Base-by-base conservation (phyloP, 2,888 invertebrate genomes). In the Kryphioiulus occultus region DNA sequence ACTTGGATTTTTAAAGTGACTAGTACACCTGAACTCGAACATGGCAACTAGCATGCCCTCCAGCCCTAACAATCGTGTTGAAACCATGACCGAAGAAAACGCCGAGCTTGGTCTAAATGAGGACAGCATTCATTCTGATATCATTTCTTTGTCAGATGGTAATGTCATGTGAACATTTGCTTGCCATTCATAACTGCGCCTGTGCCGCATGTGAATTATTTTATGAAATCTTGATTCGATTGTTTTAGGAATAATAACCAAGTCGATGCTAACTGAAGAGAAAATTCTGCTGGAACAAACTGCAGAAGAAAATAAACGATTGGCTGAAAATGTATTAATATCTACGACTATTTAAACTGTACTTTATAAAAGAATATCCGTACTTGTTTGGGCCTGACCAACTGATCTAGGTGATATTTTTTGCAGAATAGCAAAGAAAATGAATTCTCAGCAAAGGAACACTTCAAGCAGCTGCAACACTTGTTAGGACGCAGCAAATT, bases 401-500 rank as follows among this genome's bases (percentile, higher is more conserved):
- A 4, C 35, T 4, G 7, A 35, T 4, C 35, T 35, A 2, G n/a
- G 2, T 35, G 35, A 35, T 35, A 35, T 7, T 35, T 35, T n/a
- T n/a, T n/a, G 53, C 53, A 83, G 30, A 22, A 83, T 5, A 22
- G 17, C 15, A 19, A 83, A 9, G 83, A 83, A 35, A 30, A 83
- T 30, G 19, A 17, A 83, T n/a, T 83, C 0, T 83, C 83, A 19
- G 0, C 0, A 10, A 78, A 83, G 32, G 83, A 83, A 0, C 32
- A 78, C 22, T 87, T 35, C 30, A 2, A 12, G 35, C 87, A 87
- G 22, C 44, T 87, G 30, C 87, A 87, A 39, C n/a, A 32, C 0
- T 83, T 87, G 30, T 83, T 87, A 12, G 30, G 32, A 2, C 35
- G 82, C 17, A 87, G 87, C 83, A 82, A 87, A 82, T 87, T 87